Percentiles rank a stretch among this genome's conserved stretches.
phyloP scores from a whole-genome alignment of 1,140 invertebrate genomes.

The Neodiprion fabricii region DNA sequence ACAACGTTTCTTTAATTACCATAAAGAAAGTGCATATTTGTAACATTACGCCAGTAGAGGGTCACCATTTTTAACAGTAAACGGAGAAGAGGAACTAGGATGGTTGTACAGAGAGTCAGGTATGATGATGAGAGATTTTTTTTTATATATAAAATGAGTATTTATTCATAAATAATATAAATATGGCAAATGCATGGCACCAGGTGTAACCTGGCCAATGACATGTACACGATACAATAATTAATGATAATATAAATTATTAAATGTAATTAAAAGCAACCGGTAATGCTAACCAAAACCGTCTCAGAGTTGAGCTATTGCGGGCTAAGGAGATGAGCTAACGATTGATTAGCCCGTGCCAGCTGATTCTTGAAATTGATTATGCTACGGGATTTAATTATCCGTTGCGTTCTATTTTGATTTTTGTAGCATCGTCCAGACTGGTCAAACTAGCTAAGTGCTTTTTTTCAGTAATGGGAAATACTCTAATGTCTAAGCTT shows the following conservation, averaged over 20 bases:
- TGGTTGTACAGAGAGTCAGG: neutral
- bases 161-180: slow-evolving; percentile 17
- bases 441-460: neutral
- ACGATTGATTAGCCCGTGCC: neutral
- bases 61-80: too few species aligned
- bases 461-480: neutral
- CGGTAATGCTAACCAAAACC: neutral
- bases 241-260: slow-evolving; percentile 3
- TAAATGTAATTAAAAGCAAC: slow-evolving; percentile 1
- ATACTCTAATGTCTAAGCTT: neutral
- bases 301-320: neutral
- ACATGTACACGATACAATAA: slow-evolving; percentile 1
- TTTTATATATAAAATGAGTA: slow-evolving; percentile 6
- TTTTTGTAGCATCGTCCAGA: neutral
- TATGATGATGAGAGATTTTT: neutral
- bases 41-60: neutral
- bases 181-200: slow-evolving; percentile 6
- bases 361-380: neutral
- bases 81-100: too few species aligned
- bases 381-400: neutral
- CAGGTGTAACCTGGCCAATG: neutral
- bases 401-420: neutral
- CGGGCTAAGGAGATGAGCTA: neutral
- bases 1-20: neutral
- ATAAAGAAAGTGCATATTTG: neutral